phyloP scores from a whole-genome alignment of 2,888 invertebrate genomes.

The Protula sp. region DNA sequence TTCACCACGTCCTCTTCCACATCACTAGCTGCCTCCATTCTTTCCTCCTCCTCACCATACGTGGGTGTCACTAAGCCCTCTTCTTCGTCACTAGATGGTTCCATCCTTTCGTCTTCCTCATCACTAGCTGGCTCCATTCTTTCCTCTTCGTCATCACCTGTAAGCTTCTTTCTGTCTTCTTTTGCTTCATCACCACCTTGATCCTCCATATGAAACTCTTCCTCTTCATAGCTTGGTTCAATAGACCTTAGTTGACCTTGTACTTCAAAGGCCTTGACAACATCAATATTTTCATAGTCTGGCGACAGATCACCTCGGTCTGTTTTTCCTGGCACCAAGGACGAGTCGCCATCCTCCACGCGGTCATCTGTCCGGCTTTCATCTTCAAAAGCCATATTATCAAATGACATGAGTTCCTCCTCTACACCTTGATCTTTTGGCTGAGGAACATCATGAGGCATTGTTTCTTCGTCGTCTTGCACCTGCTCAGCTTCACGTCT shows the following conservation, averaged over 20 bases:
- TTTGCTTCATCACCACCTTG: too few species aligned
- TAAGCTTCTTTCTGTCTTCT: too few species aligned
- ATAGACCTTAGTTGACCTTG: too few species aligned
- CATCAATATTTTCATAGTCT: neutral
- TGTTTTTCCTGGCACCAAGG: too few species aligned
- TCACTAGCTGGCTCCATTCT: too few species aligned
- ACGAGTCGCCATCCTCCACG: neutral
- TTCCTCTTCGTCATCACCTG: too few species aligned
- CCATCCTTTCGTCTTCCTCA: too few species aligned
- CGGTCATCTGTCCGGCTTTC: neutral
- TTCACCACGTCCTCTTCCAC: slow-evolving; percentile 18
- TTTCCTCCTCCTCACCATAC: slow-evolving; percentile 16
- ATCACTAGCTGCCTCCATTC: slow-evolving; percentile 22
- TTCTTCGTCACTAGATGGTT: too few species aligned
- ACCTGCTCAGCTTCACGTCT: neutral
- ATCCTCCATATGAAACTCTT: too few species aligned
- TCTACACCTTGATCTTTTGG: neutral
- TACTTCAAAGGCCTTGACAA: neutral
- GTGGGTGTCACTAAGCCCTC: too few species aligned
- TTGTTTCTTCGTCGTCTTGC: neutral
- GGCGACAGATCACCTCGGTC: too few species aligned
- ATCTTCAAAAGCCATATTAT: neutral
- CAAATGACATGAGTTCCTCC: neutral
- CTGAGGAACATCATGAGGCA: neutral
- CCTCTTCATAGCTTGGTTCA: too few species aligned